These are phyloP conservation scores for Microcebus tavaratra DNA, from an alignment of 2,113 vertebrate species.

Conservation along the genomic window DNA sequence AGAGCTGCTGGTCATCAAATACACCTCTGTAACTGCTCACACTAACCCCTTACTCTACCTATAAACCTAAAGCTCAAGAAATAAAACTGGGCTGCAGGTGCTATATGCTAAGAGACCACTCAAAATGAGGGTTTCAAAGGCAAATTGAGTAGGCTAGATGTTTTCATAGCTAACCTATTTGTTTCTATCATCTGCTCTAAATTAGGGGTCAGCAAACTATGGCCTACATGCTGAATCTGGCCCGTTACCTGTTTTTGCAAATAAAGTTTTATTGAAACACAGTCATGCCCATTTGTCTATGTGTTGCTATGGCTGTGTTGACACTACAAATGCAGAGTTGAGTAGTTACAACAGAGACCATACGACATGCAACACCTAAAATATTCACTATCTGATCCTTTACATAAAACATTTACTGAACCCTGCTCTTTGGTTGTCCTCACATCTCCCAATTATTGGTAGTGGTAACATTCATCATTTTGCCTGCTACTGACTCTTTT, in stretches of 20 bases:
- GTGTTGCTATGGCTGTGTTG: neutral
- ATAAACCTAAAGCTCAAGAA: constrained; percentile 13
- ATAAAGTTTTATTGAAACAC: neutral
- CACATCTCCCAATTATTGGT: neutral
- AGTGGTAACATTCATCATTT: neutral
- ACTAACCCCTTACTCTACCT: neutral
- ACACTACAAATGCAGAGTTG: neutral
- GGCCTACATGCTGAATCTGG: neutral
- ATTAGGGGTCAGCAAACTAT: neutral
- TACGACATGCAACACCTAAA: neutral
- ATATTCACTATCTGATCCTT: neutral
- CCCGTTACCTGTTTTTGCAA: neutral
- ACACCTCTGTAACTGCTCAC: neutral
- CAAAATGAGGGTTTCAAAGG: constrained; percentile 35
- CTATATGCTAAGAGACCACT: neutral
- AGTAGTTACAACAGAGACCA: neutral
- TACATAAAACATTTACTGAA: neutral
- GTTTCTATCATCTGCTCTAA: neutral
- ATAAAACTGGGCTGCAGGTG: neutral
- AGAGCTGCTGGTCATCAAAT: neutral
- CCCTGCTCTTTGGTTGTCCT: neutral
- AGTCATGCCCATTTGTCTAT: neutral
- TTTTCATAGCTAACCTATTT: neutral
- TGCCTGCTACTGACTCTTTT: neutral
- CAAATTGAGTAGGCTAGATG: neutral